phyloP scores from a whole-genome alignment of 2,888 invertebrate genomes.

The Cryptosula pallasiana region DNA sequence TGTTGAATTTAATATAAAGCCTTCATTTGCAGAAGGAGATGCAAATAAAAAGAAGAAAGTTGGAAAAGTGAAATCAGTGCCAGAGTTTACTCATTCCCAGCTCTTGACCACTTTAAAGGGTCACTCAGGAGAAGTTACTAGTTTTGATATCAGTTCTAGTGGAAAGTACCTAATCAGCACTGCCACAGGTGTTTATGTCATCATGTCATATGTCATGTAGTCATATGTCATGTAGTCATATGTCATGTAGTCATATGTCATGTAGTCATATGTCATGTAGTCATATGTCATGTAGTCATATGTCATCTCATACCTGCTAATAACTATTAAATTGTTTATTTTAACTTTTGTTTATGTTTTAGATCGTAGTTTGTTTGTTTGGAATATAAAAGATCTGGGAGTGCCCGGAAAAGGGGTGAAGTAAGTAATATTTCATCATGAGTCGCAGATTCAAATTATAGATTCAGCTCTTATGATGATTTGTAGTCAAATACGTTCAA shows the following conservation, averaged over 20 bases:
- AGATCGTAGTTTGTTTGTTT: constrained; percentile 14
- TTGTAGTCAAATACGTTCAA: not conserved
- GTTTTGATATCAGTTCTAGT: constrained; percentile 76
- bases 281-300: too few relatives aligned
- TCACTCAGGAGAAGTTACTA: constrained; percentile 67
- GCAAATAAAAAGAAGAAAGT: not conserved
- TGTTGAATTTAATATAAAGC: not conserved
- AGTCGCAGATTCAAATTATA: too few relatives aligned
- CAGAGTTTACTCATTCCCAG: constrained; percentile 68
- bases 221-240: too few relatives aligned
- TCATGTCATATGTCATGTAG: too few relatives aligned
- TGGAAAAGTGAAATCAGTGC: not conserved
- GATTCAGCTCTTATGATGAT: not conserved
- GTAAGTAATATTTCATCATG: not conserved
- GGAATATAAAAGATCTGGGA: constrained; percentile 5
- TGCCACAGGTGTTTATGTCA: constrained; percentile 83
- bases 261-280: too few relatives aligned
- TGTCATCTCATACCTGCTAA: too few relatives aligned
- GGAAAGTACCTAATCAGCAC: constrained; percentile 79
- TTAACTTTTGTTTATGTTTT: not conserved
- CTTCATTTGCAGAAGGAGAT: not conserved
- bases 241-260: too few relatives aligned
- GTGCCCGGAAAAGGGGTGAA: not conserved
- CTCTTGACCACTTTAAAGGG: constrained; percentile 74
- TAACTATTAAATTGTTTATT: not conserved